Base-by-base conservation (phyloP, 2,797 vertebrate species). In the Apogon talboti region DNA sequence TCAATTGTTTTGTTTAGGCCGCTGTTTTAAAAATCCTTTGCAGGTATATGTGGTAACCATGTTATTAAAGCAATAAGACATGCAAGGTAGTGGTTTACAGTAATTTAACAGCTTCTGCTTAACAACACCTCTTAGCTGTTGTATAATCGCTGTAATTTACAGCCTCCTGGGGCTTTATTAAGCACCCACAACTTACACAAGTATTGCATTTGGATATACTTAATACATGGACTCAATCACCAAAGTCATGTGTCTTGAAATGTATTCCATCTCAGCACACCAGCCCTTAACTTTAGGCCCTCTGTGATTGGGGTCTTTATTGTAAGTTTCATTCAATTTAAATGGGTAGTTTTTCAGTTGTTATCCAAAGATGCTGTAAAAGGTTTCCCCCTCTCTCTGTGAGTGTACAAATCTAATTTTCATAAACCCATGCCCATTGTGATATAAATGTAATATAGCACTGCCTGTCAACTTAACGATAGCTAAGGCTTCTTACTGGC, bases 341-440 rank as follows among this genome's bases (percentile, higher is more conserved):
- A 40, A 62, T 45, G 54, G 48, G 56, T 76, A 24, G 3, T 65
- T 83, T 47, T 46, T 79, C 60, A 61, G 18, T 62, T 7, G 41
- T 81, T 71, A 78, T 79, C 63, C 55, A 66, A 51, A 63, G 37
- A 82, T 16, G 46, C 69, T 85, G 60, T 78, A 81, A 86, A 87
- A 79, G 68, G 53, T 70, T 83, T 76, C 37, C 61, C 35, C 74
- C 73, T 21, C 19, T 72, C 65, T 74, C 61, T 57, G 28, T 61
- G 50, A 70, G 58, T 62, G 55, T 76, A 85, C 87, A 84, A 82
- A 90, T 92, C 77, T 73, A 77, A 83, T 79, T 74, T 86, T 83
- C 86, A 87, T 90, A 85, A 87, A 86, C 46, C 42, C 41, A 11
- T 67, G 49, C 53, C 54, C 60, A 70, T 71, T 79, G 73, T 81